A percentile compares a stretch with the other conserved stretches of the same genome.
Conservation (phyloP, 2,888 invertebrate species). For the Lochmaea capreae region DNA sequence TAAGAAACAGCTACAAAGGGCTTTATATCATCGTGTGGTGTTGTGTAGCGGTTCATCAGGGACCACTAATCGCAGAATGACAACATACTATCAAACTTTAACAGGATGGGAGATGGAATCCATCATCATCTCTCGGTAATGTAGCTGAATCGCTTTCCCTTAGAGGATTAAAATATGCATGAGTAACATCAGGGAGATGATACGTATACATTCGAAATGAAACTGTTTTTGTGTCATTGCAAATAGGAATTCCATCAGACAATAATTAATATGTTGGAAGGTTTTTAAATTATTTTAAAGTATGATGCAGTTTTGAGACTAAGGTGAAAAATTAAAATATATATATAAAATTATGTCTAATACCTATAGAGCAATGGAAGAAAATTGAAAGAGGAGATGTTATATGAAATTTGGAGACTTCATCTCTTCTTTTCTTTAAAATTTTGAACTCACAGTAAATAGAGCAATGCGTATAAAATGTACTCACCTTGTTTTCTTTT, state of each 20-base stretch:
- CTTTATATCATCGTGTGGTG: constrained; percentile 42
- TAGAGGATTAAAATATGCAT: constrained; percentile 48
- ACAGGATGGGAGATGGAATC: constrained; percentile 50
- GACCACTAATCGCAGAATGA: constrained; percentile 56
- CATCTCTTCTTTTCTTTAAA: too few species aligned
- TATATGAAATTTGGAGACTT: too few species aligned
- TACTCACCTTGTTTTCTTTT: too few species aligned
- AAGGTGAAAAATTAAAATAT: too few species aligned
- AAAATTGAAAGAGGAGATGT: too few species aligned
- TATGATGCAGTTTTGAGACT: too few species aligned
- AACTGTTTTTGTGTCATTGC: background rate
- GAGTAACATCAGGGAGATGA: constrained; percentile 40
- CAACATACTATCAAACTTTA: constrained; percentile 56
- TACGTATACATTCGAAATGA: constrained; percentile 6
- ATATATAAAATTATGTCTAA: too few species aligned
- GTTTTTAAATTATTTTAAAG: too few species aligned
- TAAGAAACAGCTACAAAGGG: constrained; percentile 41
- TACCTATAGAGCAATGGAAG: too few species aligned
- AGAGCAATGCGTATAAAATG: too few species aligned
- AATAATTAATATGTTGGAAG: background rate
- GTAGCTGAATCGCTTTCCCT: constrained; percentile 45
- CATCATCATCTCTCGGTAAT: constrained; percentile 48
- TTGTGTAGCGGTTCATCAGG: constrained; percentile 44
- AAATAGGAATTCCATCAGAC: background rate
- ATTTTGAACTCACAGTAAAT: too few species aligned